Percentiles rank a stretch among this genome's conserved stretches.
Evolutionary conservation across 2,113 vertebrate species (phyloP).

Genomic region (Cyanistes caeruleus): DNA sequence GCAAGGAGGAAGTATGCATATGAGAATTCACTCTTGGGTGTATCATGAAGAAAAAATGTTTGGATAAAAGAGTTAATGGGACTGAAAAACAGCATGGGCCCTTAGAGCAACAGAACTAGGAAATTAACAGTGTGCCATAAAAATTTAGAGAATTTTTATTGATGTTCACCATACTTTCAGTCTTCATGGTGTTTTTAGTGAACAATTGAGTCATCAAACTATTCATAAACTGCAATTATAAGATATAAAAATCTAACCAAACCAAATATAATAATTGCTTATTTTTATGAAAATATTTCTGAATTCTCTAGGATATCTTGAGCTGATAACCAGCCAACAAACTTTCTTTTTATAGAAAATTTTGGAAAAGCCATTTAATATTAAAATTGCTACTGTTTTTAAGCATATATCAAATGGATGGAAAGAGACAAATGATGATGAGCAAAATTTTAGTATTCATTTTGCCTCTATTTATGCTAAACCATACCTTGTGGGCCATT

Average conservation of each 20-base stretch:
- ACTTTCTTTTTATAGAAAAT: not conserved
- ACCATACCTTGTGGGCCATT: not conserved
- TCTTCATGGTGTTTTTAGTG: not conserved
- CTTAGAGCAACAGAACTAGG: not conserved
- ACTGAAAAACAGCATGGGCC: not conserved
- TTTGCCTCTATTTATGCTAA: not conserved
- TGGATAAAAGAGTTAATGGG: not conserved
- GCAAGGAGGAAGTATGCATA: not conserved
- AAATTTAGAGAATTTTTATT: not conserved
- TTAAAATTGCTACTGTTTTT: not conserved
- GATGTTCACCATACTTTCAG: not conserved
- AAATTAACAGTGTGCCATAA: not conserved
- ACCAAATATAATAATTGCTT: not conserved
- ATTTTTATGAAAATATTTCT: not conserved
- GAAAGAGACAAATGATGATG: not conserved
- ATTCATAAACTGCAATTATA: not conserved
- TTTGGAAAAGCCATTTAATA: not conserved
- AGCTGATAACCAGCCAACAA: not conserved
- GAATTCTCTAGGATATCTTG: not conserved
- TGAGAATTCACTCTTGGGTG: not conserved
- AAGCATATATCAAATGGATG: not conserved
- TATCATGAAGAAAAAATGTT: not conserved
- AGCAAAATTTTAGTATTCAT: not conserved
- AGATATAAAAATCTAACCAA: not conserved
- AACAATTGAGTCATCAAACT: not conserved